Base-by-base conservation (phyloP, 2,113 vertebrate species). In the Myxocyprinus asiaticus region DNA sequence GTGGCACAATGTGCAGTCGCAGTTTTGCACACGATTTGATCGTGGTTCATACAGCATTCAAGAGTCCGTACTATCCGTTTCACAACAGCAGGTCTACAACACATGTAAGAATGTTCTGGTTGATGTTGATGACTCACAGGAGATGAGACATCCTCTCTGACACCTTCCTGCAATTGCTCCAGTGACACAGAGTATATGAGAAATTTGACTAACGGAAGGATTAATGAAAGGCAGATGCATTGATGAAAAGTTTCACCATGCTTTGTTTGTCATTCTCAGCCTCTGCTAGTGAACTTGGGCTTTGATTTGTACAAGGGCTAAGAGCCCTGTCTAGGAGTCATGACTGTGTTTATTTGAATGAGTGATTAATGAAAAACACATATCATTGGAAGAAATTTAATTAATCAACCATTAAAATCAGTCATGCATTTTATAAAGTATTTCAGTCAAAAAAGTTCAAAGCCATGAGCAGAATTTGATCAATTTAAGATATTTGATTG, bases 221-320 rank as follows among this genome's bases (percentile, higher is more conserved):
- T 67, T 79, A 77, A 72, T 69, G 77, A 69, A 58, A 82, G 67
- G 65, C 77, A 76, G 63, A 85, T 80, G 76, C 63, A 22, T 73
- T 47, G 59, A 73, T 65, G 58, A 33, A 76, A 63, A 51, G 55
- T 67, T n/a, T 48, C 66, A 70, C 51, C 79, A 47, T 62, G 55
- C 50, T 78, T 65, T 48, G 48, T 84, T 61, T 65, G 55, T 72
- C 59, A 58, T 45, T 59, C 17, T 51, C 42, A n/a, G 9, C 33
- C 56, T 51, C 47, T 5, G 42, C 22, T 48, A 48, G 47, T 64
- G 47, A 8, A 62, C 43, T n/a, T 33, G 45, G 17, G 53, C 22
- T 44, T 58, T 11, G 12, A 56, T 9, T 59, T 61, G 55, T 63
- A 62, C 71, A 76, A 17, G 6, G 47, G 15, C 9, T 69, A 48